Conservation (phyloP, 2,113 vertebrate genomes). For the Morone chrysops region DNA sequence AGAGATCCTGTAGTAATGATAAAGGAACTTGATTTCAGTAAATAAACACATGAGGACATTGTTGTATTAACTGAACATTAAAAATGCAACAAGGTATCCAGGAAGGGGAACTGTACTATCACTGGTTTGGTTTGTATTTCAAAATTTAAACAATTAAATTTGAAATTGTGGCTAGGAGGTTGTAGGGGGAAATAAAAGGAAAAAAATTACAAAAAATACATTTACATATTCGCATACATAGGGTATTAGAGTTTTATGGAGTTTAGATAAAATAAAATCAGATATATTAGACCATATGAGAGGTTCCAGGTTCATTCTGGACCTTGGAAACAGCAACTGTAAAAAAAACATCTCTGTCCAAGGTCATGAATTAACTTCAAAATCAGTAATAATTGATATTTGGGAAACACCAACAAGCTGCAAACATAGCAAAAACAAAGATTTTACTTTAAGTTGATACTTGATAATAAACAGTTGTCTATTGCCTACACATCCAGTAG, state of each 20-base stretch:
- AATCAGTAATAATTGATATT: no score
- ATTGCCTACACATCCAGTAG: background rate
- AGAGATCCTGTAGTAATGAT: conserved; percentile 88
- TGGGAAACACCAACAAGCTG: no score
- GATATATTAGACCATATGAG: background rate
- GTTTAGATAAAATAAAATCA: background rate
- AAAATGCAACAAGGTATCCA: background rate
- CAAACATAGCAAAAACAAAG: background rate
- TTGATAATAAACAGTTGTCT: background rate
- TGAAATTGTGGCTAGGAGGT: background rate
- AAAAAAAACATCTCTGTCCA: background rate
- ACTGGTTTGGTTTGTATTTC: background rate
- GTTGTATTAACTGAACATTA: background rate
- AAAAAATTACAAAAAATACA: background rate
- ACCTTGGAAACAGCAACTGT: background rate
- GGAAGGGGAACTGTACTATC: background rate
- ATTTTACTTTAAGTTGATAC: background rate
- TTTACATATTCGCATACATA: background rate
- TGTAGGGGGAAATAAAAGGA: background rate
- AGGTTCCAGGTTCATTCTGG: background rate
- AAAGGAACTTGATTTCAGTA: background rate
- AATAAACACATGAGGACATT: background rate
- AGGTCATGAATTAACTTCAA: background rate
- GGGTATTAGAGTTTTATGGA: background rate
- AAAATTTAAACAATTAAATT: background rate